Evolutionary conservation across 2,113 vertebrate species (phyloP), one percentile per base, ranked within the genome.

Genomic region (Ictalurus furcatus): DNA sequence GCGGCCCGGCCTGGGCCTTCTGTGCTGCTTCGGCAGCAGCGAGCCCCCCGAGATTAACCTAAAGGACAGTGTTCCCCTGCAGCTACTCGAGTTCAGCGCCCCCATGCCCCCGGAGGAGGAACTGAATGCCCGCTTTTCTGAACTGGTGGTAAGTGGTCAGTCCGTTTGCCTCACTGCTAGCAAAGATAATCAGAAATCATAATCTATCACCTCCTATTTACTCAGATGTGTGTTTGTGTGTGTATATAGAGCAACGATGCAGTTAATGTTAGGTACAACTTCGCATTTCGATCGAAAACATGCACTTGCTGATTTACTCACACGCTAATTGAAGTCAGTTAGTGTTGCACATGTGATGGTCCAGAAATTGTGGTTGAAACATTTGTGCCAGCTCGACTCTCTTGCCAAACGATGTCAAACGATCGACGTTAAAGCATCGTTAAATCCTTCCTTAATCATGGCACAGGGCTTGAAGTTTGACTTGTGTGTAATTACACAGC

Each of bases 11-110:
- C 92, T 99, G 95, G 97, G 98, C 89, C 97, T 99, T 95, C 95
- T 99, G 90, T 99, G 98, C 93, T 99, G 98, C 94, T 99, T 99
- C 0, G 96, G 97, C 88, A 96, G 97, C 92, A 97, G 94, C 0
- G 97, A 98, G 92, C 96, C 97, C 78, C 98, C 96, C 0, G 97
- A 99, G 95, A 99, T 99, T 94, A 98, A 99, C 94, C 97, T 99
- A 85, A 99, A 97, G 94, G 98, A 99, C 94, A 98, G 93, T 79
- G 97, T 97, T 80, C 97, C 98, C 0, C 95, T 99, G 88, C 98
- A 99, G 86, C 97, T 97, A 92, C 95, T 99, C 94, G 98, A 99
- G 93, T 99, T 99, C 93, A 97, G 97, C 44, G 95, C 97, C 84
- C 97, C 98, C 73, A 98, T 99, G 89, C 98, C 97, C 0, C 96